Percentiles rank a stretch among this genome's conserved stretches.
These are phyloP conservation scores for Temnopleurus reevesii DNA, from an alignment of 53 echinoderm and acorn worm species.

Conservation along the genomic window DNA sequence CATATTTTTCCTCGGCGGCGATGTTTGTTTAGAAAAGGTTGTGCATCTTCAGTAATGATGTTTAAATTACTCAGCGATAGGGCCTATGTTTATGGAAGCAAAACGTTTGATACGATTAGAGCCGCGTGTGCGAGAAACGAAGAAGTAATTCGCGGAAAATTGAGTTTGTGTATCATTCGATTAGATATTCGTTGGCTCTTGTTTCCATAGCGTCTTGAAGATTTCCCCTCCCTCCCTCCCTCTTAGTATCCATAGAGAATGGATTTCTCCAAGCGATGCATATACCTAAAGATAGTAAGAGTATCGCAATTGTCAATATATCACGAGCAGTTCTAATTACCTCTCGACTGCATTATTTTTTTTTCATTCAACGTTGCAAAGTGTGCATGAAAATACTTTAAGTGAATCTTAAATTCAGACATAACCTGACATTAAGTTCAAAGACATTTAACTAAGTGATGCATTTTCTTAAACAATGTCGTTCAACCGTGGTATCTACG, in stretches of 20 bases:
- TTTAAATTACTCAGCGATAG: slow-evolving; percentile 44
- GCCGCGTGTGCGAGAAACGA: slow-evolving; percentile 33
- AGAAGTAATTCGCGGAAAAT: slow-evolving; percentile 29
- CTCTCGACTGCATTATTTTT: too few species aligned
- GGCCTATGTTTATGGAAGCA: slow-evolving; percentile 29
- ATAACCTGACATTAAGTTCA: too few species aligned
- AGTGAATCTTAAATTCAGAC: too few species aligned
- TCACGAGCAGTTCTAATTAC: too few species aligned
- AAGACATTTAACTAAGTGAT: too few species aligned
- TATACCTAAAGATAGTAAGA: background rate
- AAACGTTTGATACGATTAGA: slow-evolving; percentile 24
- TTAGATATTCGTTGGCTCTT: slow-evolving; percentile 16
- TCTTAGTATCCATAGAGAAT: background rate
- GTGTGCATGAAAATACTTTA: too few species aligned
- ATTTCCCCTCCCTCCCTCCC: background rate
- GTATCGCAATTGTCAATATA: background rate
- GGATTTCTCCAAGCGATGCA: background rate
- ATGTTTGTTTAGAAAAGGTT: slow-evolving; percentile 34
- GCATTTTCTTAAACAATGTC: too few species aligned
- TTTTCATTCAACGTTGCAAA: too few species aligned
- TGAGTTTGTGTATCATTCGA: slow-evolving; percentile 45
- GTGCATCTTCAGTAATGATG: slow-evolving; percentile 38
- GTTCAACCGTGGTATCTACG: too few species aligned
- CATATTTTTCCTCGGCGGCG: slow-evolving; percentile 25
- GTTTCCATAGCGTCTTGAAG: background rate